phyloP scores from a whole-genome alignment of 2,113 vertebrate genomes.

The Rhinopomastus cyanomelas region DNA sequence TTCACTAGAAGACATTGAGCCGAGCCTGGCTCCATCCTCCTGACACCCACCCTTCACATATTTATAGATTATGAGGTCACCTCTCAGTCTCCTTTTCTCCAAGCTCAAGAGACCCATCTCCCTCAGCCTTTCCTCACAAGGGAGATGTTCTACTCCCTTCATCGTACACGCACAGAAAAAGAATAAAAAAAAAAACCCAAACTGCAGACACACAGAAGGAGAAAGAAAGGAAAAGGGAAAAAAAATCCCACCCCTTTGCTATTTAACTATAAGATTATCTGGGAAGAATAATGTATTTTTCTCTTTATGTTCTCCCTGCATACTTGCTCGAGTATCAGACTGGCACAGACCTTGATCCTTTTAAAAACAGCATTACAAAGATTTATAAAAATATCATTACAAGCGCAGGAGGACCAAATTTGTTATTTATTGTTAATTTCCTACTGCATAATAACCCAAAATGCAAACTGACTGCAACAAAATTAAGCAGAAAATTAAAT shows the following conservation, averaged over 20 bases:
- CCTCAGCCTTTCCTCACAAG: too few species aligned
- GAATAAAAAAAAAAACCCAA: not conserved
- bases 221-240: constrained; percentile 1
- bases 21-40: too few species aligned
- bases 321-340: constrained; percentile 79
- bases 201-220: not conserved
- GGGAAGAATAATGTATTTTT: constrained; percentile 76
- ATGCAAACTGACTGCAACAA: constrained; percentile 99
- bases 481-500: constrained; percentile 99
- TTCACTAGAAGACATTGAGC: too few species aligned
- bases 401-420: constrained; percentile 92
- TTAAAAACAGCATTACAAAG: constrained; percentile 93
- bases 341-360: constrained; percentile 85
- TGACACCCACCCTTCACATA: too few species aligned
- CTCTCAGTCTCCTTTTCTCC: too few species aligned
- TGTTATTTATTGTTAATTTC: constrained; percentile 99
- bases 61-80: too few species aligned
- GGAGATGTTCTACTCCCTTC: too few species aligned
- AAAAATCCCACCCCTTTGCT: not conserved
- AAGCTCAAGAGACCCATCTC: too few species aligned
- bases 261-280: constrained; percentile 76
- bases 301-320: constrained; percentile 75
- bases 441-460: constrained; percentile 99
- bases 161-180: not conserved
- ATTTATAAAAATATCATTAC: constrained; percentile 99